Evolutionary conservation across 2,888 invertebrate species (phyloP).

Genomic region (Tipula helvola): DNA sequence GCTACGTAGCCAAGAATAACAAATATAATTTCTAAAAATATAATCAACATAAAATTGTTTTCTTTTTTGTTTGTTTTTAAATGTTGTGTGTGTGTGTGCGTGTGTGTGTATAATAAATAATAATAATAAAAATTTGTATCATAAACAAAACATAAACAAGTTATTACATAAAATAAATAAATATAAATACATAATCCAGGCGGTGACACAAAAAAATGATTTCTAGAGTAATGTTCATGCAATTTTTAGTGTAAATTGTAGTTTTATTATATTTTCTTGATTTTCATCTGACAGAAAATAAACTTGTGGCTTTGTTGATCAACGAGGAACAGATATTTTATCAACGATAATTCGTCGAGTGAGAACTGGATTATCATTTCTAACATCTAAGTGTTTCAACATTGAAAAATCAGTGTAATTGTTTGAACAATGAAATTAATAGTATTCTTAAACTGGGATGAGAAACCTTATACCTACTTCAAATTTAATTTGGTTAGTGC

Average conservation of each 20-base stretch:
- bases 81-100: not conserved
- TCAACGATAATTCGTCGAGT: not conserved
- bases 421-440: not conserved
- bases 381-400: not conserved
- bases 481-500: too few relatives aligned
- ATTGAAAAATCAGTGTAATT: not conserved
- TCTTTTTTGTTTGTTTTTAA: not conserved
- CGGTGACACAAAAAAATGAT: not conserved
- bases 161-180: not conserved
- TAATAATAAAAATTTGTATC: not conserved
- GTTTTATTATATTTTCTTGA: not conserved
- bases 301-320: not conserved
- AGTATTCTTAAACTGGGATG: not conserved
- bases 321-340: not conserved
- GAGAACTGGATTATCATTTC: not conserved
- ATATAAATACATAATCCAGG: not conserved
- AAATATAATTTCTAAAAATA: not conserved
- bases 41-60: not conserved
- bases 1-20: not conserved
- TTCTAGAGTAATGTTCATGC: not conserved
- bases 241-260: not conserved
- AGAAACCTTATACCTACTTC: not conserved
- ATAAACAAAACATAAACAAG: not conserved
- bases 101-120: not conserved
- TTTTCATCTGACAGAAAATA: not conserved